phyloP scores from a whole-genome alignment of 2,888 invertebrate species.

The Rambutsinella grinnellia region DNA sequence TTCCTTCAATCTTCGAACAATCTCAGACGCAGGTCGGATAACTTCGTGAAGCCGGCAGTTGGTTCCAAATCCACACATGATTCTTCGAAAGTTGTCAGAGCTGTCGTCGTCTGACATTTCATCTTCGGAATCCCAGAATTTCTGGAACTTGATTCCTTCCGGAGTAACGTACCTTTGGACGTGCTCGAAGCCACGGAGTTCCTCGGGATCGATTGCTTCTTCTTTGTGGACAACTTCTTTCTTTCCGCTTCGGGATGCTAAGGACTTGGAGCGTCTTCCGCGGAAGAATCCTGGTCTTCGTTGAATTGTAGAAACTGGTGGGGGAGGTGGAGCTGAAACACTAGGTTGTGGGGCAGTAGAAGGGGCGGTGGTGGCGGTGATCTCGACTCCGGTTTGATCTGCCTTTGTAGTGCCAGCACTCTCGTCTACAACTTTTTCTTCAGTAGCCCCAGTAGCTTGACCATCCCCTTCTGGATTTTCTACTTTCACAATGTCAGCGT shows the following conservation, averaged over 20 bases:
- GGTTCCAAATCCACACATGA: conserved; percentile 50
- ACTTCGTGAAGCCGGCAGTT: conserved; percentile 46
- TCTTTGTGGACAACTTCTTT: conserved; percentile 34
- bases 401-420: too few species aligned
- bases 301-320: neutral
- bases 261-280: conserved; percentile 30
- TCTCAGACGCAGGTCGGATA: conserved; percentile 48
- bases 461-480: too few species aligned
- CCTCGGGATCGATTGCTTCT: conserved; percentile 40
- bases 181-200: conserved; percentile 42
- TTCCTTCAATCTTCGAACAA: conserved; percentile 39
- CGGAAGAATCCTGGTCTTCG: conserved; percentile 8
- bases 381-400: too few species aligned
- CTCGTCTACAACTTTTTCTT: too few species aligned
- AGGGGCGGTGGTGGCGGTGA: too few species aligned
- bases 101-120: conserved; percentile 47
- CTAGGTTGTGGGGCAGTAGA: too few species aligned
- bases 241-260: conserved; percentile 14
- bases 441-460: too few species aligned
- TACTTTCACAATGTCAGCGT: too few species aligned
- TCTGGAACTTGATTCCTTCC: conserved; percentile 19
- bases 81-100: conserved; percentile 42
- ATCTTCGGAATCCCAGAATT: conserved; percentile 52
- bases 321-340: neutral
- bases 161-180: conserved; percentile 35